phyloP scores from a whole-genome alignment of 2,113 vertebrate genomes.

The Lophotis ruficrista region DNA sequence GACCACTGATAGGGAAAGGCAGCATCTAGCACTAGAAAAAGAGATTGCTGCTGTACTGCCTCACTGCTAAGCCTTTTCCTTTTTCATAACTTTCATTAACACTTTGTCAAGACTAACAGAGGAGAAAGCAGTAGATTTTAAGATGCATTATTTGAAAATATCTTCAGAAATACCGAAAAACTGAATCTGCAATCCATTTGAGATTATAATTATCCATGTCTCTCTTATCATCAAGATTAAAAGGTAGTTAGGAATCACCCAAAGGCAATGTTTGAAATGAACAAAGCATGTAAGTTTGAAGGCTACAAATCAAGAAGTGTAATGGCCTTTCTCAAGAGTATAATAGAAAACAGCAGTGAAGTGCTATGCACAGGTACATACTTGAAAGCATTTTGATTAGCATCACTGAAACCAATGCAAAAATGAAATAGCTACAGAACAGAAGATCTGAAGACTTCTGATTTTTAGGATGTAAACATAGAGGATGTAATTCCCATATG shows the following conservation, averaged over 20 bases:
- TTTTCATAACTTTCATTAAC: conserved; percentile 10
- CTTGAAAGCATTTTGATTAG: neutral
- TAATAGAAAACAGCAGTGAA: neutral
- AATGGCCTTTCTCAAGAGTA: neutral
- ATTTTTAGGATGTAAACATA: neutral
- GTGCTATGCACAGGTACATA: neutral
- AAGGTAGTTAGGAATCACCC: neutral
- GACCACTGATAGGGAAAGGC: neutral
- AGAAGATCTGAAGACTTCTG: neutral
- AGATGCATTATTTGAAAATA: neutral
- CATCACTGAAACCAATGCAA: neutral
- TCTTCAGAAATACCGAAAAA: neutral
- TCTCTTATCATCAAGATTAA: neutral
- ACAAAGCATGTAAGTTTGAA: neutral
- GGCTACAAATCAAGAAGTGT: neutral
- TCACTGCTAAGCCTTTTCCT: neutral
- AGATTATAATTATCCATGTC: neutral
- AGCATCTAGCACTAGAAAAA: neutral
- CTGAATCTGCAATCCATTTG: neutral
- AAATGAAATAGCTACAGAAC: neutral
- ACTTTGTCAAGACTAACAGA: neutral
- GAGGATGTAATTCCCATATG: neutral
- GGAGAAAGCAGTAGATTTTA: neutral
- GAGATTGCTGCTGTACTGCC: neutral
- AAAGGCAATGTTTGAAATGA: neutral